These are phyloP conservation scores for Tortrix viridana DNA, from an alignment of 2,888 invertebrate species.

Conservation along the genomic window DNA sequence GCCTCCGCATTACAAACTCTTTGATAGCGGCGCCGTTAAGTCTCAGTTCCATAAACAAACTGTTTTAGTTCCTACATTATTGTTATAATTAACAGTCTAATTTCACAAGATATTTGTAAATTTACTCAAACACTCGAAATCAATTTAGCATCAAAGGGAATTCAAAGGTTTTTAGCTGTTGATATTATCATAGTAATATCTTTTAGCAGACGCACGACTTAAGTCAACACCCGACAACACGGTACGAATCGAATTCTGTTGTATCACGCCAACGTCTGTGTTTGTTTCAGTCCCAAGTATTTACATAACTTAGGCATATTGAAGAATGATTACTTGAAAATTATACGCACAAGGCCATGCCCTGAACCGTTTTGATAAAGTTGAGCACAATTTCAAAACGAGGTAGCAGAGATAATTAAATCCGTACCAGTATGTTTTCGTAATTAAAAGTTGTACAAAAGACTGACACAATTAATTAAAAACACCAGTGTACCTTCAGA, in stretches of 20 bases:
- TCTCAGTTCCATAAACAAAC: conserved; percentile 1
- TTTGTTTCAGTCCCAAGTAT: conserved; percentile 16
- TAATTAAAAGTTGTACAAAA: no score
- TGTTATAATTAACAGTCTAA: no score
- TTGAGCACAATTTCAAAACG: no score
- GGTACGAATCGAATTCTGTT: conserved; percentile 19
- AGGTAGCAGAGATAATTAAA: no score
- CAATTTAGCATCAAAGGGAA: conserved; percentile 16
- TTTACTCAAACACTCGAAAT: conserved; percentile 13
- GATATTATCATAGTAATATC: conserved; percentile 17
- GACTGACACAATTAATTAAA: no score
- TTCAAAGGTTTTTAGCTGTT: conserved; percentile 5
- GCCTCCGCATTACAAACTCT: no score
- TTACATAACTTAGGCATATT: background rate
- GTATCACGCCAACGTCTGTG: conserved; percentile 26
- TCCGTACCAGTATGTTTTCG: no score
- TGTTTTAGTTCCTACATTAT: background rate
- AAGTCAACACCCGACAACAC: conserved; percentile 26
- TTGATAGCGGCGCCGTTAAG: background rate
- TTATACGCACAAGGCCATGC: no score
- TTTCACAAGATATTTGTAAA: no score
- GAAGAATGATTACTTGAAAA: no score
- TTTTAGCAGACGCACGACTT: conserved; percentile 15
- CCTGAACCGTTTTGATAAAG: no score
- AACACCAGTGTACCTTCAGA: no score